These are phyloP conservation scores for Grallaria varia DNA, from an alignment of 2,113 vertebrate genomes.

Conservation along the genomic window DNA sequence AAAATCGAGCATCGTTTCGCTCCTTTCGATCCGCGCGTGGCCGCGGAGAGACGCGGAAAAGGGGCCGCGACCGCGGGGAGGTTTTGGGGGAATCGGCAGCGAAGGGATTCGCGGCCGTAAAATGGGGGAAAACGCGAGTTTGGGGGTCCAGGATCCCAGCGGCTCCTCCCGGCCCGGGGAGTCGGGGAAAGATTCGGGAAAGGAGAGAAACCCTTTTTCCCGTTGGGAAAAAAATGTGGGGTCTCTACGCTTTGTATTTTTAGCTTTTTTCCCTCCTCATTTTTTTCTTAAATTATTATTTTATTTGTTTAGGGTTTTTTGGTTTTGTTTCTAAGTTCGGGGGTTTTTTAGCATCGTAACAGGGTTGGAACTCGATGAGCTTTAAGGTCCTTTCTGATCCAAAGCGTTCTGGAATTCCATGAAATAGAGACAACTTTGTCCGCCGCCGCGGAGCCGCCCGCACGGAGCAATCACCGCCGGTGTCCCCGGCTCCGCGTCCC, in stretches of 20 bases:
- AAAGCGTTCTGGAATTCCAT: background rate
- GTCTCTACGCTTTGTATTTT: background rate
- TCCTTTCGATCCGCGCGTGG: background rate
- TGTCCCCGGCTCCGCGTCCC: background rate
- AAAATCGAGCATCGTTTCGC: background rate
- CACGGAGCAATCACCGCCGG: background rate
- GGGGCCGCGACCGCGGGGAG: background rate
- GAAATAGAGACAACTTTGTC: background rate
- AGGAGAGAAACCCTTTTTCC: background rate
- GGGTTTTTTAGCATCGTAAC: background rate
- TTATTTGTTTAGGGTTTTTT: background rate
- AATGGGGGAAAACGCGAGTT: background rate
- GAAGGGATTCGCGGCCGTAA: background rate
- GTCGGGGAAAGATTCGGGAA: background rate
- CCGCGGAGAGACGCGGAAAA: background rate
- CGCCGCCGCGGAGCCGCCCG: background rate
- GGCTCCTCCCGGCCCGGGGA: background rate
- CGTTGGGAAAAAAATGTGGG: accelerated
- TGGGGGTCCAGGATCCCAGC: background rate
- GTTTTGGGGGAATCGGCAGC: background rate
- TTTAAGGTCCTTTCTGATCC: background rate
- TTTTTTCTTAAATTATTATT: background rate
- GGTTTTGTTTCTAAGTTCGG: no score
- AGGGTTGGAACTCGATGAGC: background rate
- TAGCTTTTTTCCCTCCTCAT: no score